Evolutionary conservation across 2,113 vertebrate species (phyloP), one percentile per base, ranked within the genome.

Genomic region (Caranx ignobilis): DNA sequence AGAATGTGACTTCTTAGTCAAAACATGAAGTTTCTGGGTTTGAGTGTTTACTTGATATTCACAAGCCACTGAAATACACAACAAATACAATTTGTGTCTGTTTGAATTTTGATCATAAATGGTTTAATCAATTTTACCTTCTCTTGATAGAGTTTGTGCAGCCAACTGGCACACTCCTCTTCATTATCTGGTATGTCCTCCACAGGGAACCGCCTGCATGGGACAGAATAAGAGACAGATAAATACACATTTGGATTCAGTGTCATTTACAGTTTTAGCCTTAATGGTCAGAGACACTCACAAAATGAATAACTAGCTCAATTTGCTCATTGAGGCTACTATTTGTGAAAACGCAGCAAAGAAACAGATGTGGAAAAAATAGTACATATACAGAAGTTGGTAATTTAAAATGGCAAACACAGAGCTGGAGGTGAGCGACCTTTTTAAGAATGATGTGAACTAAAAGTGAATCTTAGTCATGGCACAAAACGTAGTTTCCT

Each of bases 101-200:
- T 52, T 52, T 50, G 52, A 3, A 37, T 55, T 39, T 43, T 18
- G 11, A 15, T 6, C 16, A 55, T 11, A 2, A 37, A 19, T 6
- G 21, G 11, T 54, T 64, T 77, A 10, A 11, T 54, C 39, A 26
- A 8, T 45, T 18, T 66, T 82, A 99, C 98, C 96, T 99, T 99
- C 87, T 99, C 97, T 92, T 98, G 97, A 89, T 99, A 99, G 85
- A 99, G 96, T 84, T 96, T 98, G 86, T 99, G 98, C 83, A 99
- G 96, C 98, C 98, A 99, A 74, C 88, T 91, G 9, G 97, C 97
- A 21, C 97, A 98, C 91, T 96, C 96, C 61, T 95, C 95, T 83
- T 99, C 98, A 89, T 99, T 95, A 72, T 92, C 92, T 16, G 98
- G 98, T 77, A 99, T 98, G 11, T 98, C 97, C 80, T 97, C 96